Evolutionary conservation across 2,113 vertebrate genomes (phyloP).

Genomic region (Rhipidura dahli): DNA sequence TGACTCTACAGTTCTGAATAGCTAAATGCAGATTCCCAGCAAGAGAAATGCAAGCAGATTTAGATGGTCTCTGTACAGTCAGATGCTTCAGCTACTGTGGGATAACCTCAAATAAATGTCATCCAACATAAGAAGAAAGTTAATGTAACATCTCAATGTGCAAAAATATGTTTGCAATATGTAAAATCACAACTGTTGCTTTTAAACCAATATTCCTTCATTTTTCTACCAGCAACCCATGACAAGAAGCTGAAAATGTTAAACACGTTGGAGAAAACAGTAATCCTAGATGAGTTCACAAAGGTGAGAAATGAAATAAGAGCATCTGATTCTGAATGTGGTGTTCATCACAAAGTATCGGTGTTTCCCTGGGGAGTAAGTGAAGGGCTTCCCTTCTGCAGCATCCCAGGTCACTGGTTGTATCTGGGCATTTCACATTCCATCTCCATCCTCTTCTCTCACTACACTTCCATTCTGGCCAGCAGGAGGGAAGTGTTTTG

Average conservation of each 20-base stretch:
- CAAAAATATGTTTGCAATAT: neutral
- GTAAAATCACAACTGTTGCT: neutral
- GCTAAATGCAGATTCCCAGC: neutral
- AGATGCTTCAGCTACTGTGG: neutral
- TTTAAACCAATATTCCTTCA: slow-evolving; percentile 22
- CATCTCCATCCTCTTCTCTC: neutral
- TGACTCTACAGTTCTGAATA: neutral
- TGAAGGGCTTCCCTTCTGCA: neutral
- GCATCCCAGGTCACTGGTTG: neutral
- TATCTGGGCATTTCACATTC: neutral
- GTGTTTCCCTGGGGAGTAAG: neutral
- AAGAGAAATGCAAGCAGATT: neutral
- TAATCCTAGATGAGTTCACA: slow-evolving; percentile 55
- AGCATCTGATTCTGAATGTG: neutral
- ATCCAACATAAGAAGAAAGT: neutral
- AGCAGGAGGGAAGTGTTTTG: neutral
- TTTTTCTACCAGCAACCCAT: slow-evolving; percentile 27
- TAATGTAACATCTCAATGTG: neutral
- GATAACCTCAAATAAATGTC: neutral
- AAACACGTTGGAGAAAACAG: slow-evolving; percentile 30
- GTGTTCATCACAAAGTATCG: neutral
- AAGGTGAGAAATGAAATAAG: slow-evolving; percentile 66
- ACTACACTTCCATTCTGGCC: neutral
- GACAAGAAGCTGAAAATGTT: slow-evolving; percentile 35
- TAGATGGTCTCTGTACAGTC: neutral